A percentile compares a stretch with the other conserved stretches of the same genome.
phyloP scores from a whole-genome alignment of 2,888 invertebrate genomes.

The Aleiodes testaceus region DNA sequence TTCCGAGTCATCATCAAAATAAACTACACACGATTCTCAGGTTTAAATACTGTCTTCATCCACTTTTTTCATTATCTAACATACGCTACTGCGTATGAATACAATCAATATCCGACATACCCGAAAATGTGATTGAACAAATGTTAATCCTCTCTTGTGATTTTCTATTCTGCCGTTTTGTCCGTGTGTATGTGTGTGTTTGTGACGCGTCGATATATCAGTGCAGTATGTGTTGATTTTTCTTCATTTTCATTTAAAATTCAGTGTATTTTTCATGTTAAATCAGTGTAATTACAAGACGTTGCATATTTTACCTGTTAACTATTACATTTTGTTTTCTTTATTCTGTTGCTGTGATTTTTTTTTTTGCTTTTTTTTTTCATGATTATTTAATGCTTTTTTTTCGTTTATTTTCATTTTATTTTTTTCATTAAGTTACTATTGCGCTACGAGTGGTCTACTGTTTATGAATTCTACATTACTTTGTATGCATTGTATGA shows the following conservation, averaged over 20 bases:
- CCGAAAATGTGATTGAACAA: conserved; percentile 1
- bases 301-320: conserved; percentile 32
- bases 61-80: conserved; percentile 45
- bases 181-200: too few species aligned
- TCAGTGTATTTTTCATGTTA: conserved; percentile 49
- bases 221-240: conserved; percentile 42
- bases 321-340: conserved; percentile 55
- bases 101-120: conserved; percentile 4
- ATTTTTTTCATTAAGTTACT: conserved; percentile 61
- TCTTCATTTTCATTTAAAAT: too few species aligned
- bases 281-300: conserved; percentile 45
- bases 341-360: conserved; percentile 50
- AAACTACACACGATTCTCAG: conserved; percentile 50
- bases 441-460: conserved; percentile 72
- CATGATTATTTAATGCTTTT: conserved; percentile 53
- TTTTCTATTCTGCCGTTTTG: conserved; percentile 28
- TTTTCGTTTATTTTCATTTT: conserved; percentile 49
- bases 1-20: too few species aligned
- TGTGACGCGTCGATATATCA: conserved; percentile 40
- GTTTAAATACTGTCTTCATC: conserved; percentile 43
- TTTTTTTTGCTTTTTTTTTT: conserved; percentile 46
- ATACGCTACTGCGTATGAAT: conserved; percentile 12
- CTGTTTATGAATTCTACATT: conserved; percentile 69
- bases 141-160: conserved; percentile 24
- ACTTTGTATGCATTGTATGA: conserved; percentile 69